Evolutionary conservation across 2,888 invertebrate genomes (phyloP), one percentile per base, ranked within the genome.

Genomic region (Andrena camellia): DNA sequence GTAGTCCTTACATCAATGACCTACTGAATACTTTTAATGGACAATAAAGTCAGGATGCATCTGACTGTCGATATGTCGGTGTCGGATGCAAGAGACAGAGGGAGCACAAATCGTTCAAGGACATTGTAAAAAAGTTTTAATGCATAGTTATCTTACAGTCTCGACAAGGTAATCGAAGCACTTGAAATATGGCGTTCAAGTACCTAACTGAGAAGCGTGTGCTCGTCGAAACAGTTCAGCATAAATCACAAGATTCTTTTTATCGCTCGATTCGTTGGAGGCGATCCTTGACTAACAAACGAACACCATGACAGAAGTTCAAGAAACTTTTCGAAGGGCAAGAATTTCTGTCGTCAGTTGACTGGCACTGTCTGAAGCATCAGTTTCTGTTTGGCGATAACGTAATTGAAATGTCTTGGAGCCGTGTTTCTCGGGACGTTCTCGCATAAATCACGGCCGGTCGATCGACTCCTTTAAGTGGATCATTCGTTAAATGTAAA

Each of bases 341-440:
- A 10, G 50, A 20, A 26, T 23, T 10, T 35, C 50, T 42, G 33
- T n/a, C 23, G 60, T 66, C 72, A 52, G 60, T 60, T 70, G 62
- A 42, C 66, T 50, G 17, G 1, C 10, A 2, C 2, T n/a, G 31
- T 8, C n/a, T 50, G 20, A 2, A 0, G 57, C 59, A 31, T 74
- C 59, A 52, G 35, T 67, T 63, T 59, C 68, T 50, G 42, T 26
- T 13, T 10, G 59, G 2, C 48, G 72, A 78, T 82, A 84, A 69
- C 67, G 68, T 82, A 84, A 84, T 84, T 82, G 84, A 84, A 84
- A 84, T 64, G 78, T 78, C 82, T 72, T n/a, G 72, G 50, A 31
- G 67, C 68, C 70, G 70, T 33, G 63, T 23, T 72, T 69, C 72
- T 29, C 54, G 67, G 50, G 75, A 82, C 48, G 57, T 63, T 82